phyloP scores from a whole-genome alignment of 2,113 vertebrate genomes.

The Ammospiza caudacuta region DNA sequence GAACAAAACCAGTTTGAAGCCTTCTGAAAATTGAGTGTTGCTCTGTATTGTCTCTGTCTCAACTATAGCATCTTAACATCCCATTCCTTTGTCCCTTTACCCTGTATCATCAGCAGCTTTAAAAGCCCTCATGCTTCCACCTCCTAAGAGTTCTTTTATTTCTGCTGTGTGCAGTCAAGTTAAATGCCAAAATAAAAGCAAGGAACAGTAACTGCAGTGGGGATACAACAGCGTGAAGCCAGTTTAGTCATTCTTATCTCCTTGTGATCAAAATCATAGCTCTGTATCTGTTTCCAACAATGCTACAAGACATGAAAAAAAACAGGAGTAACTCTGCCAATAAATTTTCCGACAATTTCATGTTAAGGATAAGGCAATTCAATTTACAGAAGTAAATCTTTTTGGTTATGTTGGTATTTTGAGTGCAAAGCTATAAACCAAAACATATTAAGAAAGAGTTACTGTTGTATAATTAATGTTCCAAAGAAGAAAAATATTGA shows the following conservation, averaged over 20 bases:
- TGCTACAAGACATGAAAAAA: not conserved
- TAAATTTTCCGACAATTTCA: not conserved
- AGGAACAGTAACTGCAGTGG: not conserved
- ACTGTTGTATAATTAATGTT: not conserved
- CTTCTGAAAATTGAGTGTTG: not conserved
- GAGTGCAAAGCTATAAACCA: not conserved
- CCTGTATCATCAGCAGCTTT: not conserved
- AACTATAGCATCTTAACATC: not conserved
- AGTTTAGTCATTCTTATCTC: not conserved
- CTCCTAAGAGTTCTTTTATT: not conserved
- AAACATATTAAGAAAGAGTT: not conserved
- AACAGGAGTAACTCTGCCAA: not conserved
- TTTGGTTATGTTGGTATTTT: not conserved
- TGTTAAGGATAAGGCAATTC: not conserved
- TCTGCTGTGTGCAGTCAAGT: not conserved
- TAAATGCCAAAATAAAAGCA: conserved; percentile 5
- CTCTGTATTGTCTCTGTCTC: not conserved
- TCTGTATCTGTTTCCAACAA: not conserved
- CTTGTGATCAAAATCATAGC: not conserved
- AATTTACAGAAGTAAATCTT: not conserved
- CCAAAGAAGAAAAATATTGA: conserved; percentile 47
- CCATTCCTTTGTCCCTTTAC: not conserved
- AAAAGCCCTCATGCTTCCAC: not conserved
- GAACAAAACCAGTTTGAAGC: not conserved
- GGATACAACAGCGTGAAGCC: conserved; percentile 1